Evolutionary conservation across 2,888 invertebrate species (phyloP).

Genomic region (Caenorhabditis uteleia): DNA sequence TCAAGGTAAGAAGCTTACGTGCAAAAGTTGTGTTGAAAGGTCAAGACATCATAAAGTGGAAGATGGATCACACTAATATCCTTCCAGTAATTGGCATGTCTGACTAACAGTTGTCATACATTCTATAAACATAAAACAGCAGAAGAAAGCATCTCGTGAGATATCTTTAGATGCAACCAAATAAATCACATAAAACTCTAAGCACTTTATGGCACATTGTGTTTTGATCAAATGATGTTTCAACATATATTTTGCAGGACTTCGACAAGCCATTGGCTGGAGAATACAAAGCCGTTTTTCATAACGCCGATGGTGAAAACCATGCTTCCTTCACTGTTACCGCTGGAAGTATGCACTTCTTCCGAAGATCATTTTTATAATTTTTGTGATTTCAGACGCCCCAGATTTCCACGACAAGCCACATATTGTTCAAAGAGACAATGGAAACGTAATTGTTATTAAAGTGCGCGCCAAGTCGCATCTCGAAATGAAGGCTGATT

Average conservation of each 20-base stretch:
- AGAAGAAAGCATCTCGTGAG: background rate
- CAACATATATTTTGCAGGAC: conserved; percentile 50
- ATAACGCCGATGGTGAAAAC: conserved; percentile 64
- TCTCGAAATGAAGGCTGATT: conserved; percentile 67
- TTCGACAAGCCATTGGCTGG: conserved; percentile 69
- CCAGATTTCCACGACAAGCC: conserved; percentile 70
- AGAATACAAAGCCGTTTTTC: conserved; percentile 67
- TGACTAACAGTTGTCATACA: too few relatives aligned
- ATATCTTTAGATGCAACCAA: too few relatives aligned
- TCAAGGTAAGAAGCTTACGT: conserved; percentile 57
- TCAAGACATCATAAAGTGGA: background rate
- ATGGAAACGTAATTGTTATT: conserved; percentile 68
- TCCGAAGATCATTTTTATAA: background rate
- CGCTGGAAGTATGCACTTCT: conserved; percentile 65
- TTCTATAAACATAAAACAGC: background rate
- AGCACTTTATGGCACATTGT: too few relatives aligned
- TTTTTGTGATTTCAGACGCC: conserved; percentile 59
- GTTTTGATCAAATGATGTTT: background rate
- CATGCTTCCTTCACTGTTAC: conserved; percentile 66
- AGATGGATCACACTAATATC: background rate
- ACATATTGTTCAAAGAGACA: conserved; percentile 69
- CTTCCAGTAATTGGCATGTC: background rate
- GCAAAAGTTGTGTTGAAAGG: background rate
- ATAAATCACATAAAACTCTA: conserved; percentile 37
- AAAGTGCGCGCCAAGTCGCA: conserved; percentile 69